These are phyloP conservation scores for Nothocercus nigrocapillus DNA, from an alignment of 2,113 vertebrate species.

Conservation along the genomic window DNA sequence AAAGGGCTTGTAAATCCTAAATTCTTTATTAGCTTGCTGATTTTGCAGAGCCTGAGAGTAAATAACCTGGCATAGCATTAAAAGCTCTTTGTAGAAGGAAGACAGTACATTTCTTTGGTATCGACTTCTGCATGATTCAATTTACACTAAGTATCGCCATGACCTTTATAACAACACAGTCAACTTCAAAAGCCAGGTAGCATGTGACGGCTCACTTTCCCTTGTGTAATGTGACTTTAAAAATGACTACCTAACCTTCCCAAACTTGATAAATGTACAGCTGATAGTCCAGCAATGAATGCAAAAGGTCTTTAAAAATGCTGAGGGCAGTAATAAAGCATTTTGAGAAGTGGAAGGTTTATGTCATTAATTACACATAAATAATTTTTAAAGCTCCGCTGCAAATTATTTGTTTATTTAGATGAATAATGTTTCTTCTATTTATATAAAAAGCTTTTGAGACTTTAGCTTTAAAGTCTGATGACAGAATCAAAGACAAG, in stretches of 20 bases:
- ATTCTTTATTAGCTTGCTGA: slow-evolving; percentile 71
- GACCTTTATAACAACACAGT: slow-evolving; percentile 61
- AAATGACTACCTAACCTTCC: slow-evolving; percentile 62
- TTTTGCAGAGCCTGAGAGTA: slow-evolving; percentile 64
- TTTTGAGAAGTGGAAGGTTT: slow-evolving; percentile 1
- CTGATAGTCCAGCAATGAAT: slow-evolving; percentile 60
- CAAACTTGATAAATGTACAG: slow-evolving; percentile 44
- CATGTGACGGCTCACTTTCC: slow-evolving; percentile 70
- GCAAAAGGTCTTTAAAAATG: slow-evolving; percentile 49
- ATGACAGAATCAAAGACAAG: not conserved
- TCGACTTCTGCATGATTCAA: slow-evolving; percentile 77
- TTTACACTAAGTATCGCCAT: slow-evolving; percentile 72
- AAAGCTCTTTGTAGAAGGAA: slow-evolving; percentile 72
- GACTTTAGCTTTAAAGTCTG: not conserved
- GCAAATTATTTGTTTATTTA: slow-evolving; percentile 34
- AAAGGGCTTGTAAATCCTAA: slow-evolving; percentile 55
- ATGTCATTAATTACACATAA: slow-evolving; percentile 40
- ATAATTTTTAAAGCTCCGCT: slow-evolving; percentile 8
- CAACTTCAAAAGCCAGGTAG: slow-evolving; percentile 78
- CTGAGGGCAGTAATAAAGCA: slow-evolving; percentile 40
- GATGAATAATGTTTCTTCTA: not conserved
- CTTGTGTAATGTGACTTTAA: slow-evolving; percentile 54
- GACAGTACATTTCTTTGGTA: slow-evolving; percentile 73
- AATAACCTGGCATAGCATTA: slow-evolving; percentile 67
- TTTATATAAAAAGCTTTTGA: not conserved